Evolutionary conservation across 1,140 invertebrate genomes (phyloP), one percentile per base, ranked within the genome.

Genomic region (Zaprionus taronus): DNA sequence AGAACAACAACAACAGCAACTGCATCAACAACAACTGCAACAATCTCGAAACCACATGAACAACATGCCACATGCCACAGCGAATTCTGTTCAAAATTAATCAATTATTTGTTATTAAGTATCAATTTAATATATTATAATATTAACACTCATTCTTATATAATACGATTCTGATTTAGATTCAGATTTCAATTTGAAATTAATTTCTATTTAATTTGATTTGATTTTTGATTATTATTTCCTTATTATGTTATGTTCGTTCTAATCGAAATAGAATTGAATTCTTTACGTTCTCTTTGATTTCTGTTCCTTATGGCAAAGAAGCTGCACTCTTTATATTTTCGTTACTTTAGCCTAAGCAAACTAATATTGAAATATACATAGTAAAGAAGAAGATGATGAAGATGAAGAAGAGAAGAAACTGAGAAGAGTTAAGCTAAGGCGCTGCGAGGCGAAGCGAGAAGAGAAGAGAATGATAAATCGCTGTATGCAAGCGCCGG

Each of bases 291-390:
- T 80, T 86, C 79, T 60, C 61, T 72, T 72, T 76, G 53, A 65
- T 77, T 87, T 89, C 78, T 87, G 84, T 87, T 87, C 84, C 84
- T 87, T 87, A 87, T 56, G 80, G 78, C 84, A 87, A 83, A 89
- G 80, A 89, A 87, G 77, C 75, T 83, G 84, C 84, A 83, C 41
- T 24, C 47, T 51, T 63, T 81, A 60, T 65, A 69, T 76, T 80
- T 86, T 77, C 77, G 77, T 87, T 86, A 67, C 17, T 22, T 64
- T 55, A 64, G 20, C 55, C 55, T 84, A 72, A 70, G 31, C 31
- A 62, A 60, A 80, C 41, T 72, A 72, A 72, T 63, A 64, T 26
- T 74, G 67, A 58, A 69, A 56, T 44, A 66, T 69, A 61, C 57
- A 69, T 61, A 66, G 65, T 69, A 22, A 62, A 65, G 70, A 68